phyloP scores from a whole-genome alignment of 2,797 vertebrate species.

The Thamnophis elegans region DNA sequence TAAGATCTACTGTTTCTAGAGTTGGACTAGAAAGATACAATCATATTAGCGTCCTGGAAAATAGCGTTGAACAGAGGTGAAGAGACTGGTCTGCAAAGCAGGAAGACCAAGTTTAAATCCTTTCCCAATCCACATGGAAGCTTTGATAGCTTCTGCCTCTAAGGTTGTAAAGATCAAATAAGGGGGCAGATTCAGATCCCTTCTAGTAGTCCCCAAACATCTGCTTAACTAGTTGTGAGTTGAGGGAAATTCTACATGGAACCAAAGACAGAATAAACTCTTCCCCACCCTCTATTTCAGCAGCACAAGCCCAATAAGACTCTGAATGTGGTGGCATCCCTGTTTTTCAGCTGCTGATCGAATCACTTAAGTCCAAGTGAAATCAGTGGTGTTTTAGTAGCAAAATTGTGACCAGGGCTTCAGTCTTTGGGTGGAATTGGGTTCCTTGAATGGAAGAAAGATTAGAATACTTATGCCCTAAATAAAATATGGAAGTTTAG shows the following conservation, averaged over 20 bases:
- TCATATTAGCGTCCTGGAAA: neutral
- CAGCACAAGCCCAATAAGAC: neutral
- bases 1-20: neutral
- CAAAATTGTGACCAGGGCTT: neutral
- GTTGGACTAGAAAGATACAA: neutral
- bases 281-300: neutral
- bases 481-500: neutral
- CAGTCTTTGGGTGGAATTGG: neutral
- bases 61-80: neutral
- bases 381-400: neutral
- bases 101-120: neutral
- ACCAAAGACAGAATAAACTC: neutral
- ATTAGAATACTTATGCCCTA: neutral
- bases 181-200: neutral
- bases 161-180: neutral
- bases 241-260: neutral
- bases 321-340: neutral
- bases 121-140: neutral
- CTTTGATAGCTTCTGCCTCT: neutral
- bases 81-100: neutral
- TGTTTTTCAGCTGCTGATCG: neutral
- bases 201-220: neutral
- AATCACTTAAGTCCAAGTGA: neutral
- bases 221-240: neutral
- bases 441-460: neutral